Conservation (phyloP, 1,140 invertebrate genomes). For the Caerostris extrusa region DNA sequence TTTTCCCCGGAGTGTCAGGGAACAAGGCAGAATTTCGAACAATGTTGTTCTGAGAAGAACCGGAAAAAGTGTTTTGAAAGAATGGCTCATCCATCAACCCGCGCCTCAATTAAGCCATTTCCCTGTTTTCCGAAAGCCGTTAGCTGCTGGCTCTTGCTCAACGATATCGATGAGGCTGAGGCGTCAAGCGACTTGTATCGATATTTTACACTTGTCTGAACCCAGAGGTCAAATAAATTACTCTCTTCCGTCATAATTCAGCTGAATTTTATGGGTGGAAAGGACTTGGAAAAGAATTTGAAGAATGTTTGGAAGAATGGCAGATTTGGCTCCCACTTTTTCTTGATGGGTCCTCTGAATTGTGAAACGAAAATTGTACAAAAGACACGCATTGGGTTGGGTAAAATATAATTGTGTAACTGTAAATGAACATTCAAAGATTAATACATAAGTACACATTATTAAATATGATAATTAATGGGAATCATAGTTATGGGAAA, state of each 20-base stretch:
- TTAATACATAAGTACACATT: too few species aligned
- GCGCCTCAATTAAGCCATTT: constrained; percentile 24
- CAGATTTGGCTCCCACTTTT: too few species aligned
- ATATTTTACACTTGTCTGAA: not conserved
- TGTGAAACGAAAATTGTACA: too few species aligned
- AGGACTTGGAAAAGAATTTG: not conserved
- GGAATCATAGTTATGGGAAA: too few species aligned
- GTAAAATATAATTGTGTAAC: too few species aligned
- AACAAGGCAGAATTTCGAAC: not conserved
- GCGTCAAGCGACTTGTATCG: not conserved
- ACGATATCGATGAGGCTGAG: not conserved
- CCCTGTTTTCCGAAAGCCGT: not conserved
- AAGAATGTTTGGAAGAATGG: too few species aligned
- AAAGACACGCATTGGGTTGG: too few species aligned
- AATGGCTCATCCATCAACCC: constrained; percentile 5
- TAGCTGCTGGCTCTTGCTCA: not conserved
- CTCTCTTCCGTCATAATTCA: not conserved
- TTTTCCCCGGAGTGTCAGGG: not conserved
- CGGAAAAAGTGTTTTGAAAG: not conserved
- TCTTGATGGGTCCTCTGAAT: too few species aligned
- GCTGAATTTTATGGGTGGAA: not conserved
- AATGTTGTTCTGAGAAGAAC: not conserved
- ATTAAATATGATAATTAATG: too few species aligned
- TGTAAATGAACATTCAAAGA: too few species aligned
- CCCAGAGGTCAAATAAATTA: constrained; percentile 3